Evolutionary conservation across 2,797 vertebrate species (phyloP), one percentile per base, ranked within the genome.

Genomic region (Prionace glauca): DNA sequence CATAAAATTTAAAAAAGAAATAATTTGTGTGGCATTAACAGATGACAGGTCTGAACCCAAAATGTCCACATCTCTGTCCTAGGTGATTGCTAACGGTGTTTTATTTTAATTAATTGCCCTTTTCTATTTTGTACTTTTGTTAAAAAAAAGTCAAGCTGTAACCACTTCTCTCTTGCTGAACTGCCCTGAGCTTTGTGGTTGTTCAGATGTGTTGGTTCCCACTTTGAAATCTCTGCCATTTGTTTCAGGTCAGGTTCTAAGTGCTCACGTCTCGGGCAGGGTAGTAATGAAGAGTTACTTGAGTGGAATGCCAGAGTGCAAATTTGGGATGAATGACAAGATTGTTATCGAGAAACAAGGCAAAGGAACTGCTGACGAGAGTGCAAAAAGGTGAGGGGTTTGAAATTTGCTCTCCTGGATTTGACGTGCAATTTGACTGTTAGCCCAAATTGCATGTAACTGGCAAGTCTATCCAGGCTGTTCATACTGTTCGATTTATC

Each of bases 241-340:
- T 95, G 14, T 91, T 96, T 95, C 97, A 99, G 99, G 99, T 96
- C 99, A 99, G 97, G 99, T 99, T 96, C 97, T 99, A 96, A 99
- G 99, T 0, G 99, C 99, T 56, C 99, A 99, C 0, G 99, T 99
- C 96, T 99, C 99, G 0, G 99, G 99, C 96, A 98, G 99, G 74
- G 99, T 99, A 22, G 99, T 99, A 96, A 99, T 99, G 99, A 99
- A 99, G 98, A 99, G 99, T 97, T 99, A 99, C 95, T 98, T 99
- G 97, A 99, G 99, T 8, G 99, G 99, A 95, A 99, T 99, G 99
- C 99, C 99, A 0, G 99, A 99, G 96, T 99, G 99, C 98, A 99
- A 99, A 96, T 99, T 99, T 95, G 99, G 99, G 96, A 99, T 99
- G 99, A 99, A 99, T 93, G 99, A 99, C 98, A 99, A 99, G 97